phyloP scores from a whole-genome alignment of 2,888 invertebrate genomes.

The Endotricha flammealis region DNA sequence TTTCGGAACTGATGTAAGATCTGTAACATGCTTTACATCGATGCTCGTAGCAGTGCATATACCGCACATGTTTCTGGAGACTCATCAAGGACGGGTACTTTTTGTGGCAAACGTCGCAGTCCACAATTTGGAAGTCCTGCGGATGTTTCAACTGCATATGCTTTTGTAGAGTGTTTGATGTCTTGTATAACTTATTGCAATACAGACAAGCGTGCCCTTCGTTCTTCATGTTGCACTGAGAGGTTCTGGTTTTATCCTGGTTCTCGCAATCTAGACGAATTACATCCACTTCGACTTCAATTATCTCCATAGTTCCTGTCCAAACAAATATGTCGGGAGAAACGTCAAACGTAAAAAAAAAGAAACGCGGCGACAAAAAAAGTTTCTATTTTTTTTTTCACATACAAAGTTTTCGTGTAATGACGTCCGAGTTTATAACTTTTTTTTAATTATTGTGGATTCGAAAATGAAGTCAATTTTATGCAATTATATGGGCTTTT shows the following conservation, averaged over 20 bases:
- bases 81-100: constrained; percentile 50
- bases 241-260: constrained; percentile 44
- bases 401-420: no score
- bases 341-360: constrained; percentile 7
- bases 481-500: no score
- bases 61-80: constrained; percentile 48
- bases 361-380: constrained; percentile 7
- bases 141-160: constrained; percentile 53
- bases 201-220: constrained; percentile 55
- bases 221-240: constrained; percentile 33
- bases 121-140: no score
- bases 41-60: constrained; percentile 46
- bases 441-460: no score
- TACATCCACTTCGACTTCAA: constrained; percentile 33
- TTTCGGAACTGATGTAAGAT: no score
- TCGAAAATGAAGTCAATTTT: no score
- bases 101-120: constrained; percentile 48
- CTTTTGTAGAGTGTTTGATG: constrained; percentile 37
- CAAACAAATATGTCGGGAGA: not conserved
- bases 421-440: no score
- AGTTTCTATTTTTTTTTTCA: constrained; percentile 2
- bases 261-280: constrained; percentile 35
- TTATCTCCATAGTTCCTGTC: not conserved
- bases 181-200: constrained; percentile 57
- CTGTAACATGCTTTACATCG: constrained; percentile 49